Percentiles rank a stretch among this genome's conserved stretches.
Conservation (phyloP, 2,888 invertebrate species). For the Nymphalis polychloros region DNA sequence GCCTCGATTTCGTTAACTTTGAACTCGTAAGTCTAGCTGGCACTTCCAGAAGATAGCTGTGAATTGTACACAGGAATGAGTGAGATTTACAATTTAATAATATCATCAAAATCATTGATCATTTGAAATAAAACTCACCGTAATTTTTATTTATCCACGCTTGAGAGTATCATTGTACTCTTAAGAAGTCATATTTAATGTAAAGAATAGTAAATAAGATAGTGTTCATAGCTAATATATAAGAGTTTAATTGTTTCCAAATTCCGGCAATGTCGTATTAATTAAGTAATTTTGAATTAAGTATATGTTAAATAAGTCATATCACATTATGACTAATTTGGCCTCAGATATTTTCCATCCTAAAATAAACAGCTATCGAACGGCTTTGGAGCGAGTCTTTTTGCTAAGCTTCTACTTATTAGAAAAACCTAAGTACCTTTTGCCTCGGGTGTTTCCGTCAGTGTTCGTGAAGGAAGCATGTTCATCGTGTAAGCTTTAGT, state of each 20-base stretch:
- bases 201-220: not conserved
- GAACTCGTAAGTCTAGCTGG: not conserved
- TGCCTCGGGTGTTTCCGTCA: not conserved
- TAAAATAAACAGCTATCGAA: slow-evolving; percentile 1
- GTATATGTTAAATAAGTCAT: too few relatives aligned
- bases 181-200: not conserved
- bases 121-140: slow-evolving; percentile 2
- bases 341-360: not conserved
- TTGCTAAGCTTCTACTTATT: not conserved
- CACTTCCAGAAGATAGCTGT: slow-evolving; percentile 6
- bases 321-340: too few relatives aligned
- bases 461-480: not conserved
- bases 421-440: slow-evolving; percentile 5
- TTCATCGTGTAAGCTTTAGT: not conserved
- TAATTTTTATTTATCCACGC: slow-evolving; percentile 1
- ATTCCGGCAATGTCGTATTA: too few relatives aligned
- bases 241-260: too few relatives aligned
- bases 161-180: not conserved
- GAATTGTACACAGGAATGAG: slow-evolving; percentile 7
- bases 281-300: too few relatives aligned
- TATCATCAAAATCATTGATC: not conserved
- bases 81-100: not conserved
- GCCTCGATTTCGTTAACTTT: not conserved
- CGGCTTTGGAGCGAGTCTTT: not conserved
- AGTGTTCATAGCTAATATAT: too few relatives aligned